A percentile compares a stretch with the other conserved stretches of the same genome.
Conservation (phyloP, 35 echinoderm and acorn worm species). For the Acanthaster planci region DNA sequence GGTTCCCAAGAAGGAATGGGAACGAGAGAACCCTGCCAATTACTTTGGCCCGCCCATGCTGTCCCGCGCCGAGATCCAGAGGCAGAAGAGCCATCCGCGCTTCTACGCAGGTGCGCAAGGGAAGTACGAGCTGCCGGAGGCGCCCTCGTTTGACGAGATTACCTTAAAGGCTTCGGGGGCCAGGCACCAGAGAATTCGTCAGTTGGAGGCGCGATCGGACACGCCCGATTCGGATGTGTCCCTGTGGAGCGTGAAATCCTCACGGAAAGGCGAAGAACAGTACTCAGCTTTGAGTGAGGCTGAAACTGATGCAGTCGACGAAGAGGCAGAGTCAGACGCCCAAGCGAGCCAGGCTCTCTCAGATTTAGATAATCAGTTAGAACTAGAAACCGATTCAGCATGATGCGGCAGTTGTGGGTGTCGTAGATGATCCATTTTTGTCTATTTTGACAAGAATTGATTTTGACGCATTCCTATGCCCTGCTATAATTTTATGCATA, state of each 20-base stretch:
- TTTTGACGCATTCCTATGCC: too few relatives aligned
- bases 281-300: too few relatives aligned
- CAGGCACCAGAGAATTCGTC: background rate
- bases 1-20: constrained; percentile 43
- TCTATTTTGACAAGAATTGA: too few relatives aligned
- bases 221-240: background rate
- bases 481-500: too few relatives aligned
- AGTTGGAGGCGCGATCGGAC: background rate
- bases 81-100: constrained; percentile 74
- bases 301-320: too few relatives aligned
- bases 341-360: too few relatives aligned
- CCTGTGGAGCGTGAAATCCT: background rate
- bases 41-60: constrained; percentile 68
- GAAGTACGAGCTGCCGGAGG: constrained; percentile 72
- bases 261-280: background rate
- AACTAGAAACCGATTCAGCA: too few relatives aligned
- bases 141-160: constrained; percentile 47
- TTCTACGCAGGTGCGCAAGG: constrained; percentile 71
- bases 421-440: too few relatives aligned
- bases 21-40: constrained; percentile 74
- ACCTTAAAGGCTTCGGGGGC: constrained; percentile 14
- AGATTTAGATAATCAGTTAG: too few relatives aligned
- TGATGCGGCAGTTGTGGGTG: too few relatives aligned
- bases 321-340: too few relatives aligned
- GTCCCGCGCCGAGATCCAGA: constrained; percentile 56